phyloP scores from a whole-genome alignment of 2,113 vertebrate species.

The Dolichotis patagonum region DNA sequence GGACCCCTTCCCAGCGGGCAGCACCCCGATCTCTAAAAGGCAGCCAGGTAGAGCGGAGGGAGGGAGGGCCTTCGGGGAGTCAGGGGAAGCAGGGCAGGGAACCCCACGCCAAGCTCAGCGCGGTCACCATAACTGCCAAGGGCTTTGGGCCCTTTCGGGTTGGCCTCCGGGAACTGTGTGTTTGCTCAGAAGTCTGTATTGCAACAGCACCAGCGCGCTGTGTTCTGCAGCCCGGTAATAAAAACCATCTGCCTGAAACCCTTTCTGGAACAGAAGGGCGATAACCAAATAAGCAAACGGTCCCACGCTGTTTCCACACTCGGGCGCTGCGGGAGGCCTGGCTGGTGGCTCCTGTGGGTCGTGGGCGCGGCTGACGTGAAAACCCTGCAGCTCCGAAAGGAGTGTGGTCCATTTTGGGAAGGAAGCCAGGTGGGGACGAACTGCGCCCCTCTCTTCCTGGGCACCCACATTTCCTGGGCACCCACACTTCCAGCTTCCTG shows the following conservation, averaged over 20 bases:
- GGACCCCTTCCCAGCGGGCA: neutral
- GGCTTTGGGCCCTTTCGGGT: neutral
- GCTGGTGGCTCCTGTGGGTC: neutral
- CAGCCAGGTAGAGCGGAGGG: accelerated
- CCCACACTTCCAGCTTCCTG: accelerated
- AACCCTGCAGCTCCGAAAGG: neutral
- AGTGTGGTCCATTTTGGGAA: neutral
- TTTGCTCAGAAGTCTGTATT: neutral
- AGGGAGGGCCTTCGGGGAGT: accelerated
- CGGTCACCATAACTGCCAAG: neutral
- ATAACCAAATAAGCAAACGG: constrained; percentile 62
- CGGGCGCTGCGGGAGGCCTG: accelerated
- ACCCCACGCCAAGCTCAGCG: neutral
- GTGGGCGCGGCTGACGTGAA: neutral
- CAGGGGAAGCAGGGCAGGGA: neutral
- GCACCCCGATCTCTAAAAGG: neutral
- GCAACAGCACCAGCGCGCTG: neutral
- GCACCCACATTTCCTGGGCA: neutral
- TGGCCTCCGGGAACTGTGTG: neutral
- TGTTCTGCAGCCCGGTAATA: constrained; percentile 7
- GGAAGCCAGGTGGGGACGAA: accelerated
- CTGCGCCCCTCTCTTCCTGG: accelerated
- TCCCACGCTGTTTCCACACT: neutral
- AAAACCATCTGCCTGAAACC: constrained; percentile 64
- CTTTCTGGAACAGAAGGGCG: constrained; percentile 38